Conservation (phyloP, 2,888 invertebrate genomes). For the Calameuta idolon region DNA sequence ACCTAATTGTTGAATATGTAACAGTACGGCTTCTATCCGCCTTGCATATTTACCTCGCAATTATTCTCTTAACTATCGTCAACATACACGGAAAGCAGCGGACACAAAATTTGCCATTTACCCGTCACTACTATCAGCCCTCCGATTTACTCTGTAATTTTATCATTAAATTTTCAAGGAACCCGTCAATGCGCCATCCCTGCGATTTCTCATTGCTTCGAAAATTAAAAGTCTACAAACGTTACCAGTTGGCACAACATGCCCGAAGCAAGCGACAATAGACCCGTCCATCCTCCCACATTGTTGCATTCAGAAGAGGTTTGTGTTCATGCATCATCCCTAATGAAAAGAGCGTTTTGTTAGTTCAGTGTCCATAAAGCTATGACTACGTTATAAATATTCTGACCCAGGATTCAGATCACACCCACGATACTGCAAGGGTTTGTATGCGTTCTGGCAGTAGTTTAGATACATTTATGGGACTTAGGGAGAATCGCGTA, state of each 20-base stretch:
- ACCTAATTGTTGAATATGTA: slow-evolving; percentile 64
- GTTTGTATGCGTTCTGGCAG: not conserved
- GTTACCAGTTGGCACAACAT: not conserved
- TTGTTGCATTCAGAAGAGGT: not conserved
- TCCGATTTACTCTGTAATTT: not conserved
- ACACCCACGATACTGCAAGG: not conserved
- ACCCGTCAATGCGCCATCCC: not conserved
- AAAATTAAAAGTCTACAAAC: not conserved
- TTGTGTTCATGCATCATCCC: not conserved
- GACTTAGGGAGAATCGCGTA: not conserved
- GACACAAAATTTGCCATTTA: not conserved
- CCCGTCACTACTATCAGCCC: not conserved
- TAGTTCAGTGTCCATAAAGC: not conserved
- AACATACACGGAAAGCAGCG: slow-evolving; percentile 42
- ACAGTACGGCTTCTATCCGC: slow-evolving; percentile 36
- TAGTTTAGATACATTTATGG: not conserved
- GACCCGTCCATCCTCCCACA: not conserved
- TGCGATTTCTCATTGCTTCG: not conserved
- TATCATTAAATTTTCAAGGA: not conserved
- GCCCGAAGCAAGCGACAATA: not conserved
- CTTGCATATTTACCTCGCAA: slow-evolving; percentile 55
- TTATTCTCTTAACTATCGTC: slow-evolving; percentile 53
- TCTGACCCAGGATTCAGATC: not conserved
- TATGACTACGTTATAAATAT: not conserved
- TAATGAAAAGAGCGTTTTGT: not conserved